Conservation (phyloP, 2,888 invertebrate species). For the Pogonocherus hispidulus region DNA sequence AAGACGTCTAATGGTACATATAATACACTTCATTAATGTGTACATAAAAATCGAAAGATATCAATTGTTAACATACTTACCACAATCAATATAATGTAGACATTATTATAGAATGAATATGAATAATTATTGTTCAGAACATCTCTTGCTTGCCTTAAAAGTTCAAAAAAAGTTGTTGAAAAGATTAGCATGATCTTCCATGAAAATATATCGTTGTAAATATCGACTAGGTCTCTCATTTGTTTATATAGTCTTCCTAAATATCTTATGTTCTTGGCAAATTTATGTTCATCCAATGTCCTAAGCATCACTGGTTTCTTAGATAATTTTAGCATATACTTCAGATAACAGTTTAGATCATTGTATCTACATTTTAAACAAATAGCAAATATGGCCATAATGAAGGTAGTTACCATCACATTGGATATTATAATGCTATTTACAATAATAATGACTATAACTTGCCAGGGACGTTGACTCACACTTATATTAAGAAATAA, state of each 20-base stretch:
- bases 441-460: not conserved
- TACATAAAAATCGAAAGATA: no score
- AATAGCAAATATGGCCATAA: not conserved
- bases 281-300: not conserved
- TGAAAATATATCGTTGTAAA: not conserved
- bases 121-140: not conserved
- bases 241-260: not conserved
- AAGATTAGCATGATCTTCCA: not conserved
- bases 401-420: not conserved
- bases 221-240: not conserved
- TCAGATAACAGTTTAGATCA: not conserved
- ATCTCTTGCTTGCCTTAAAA: not conserved
- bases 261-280: not conserved
- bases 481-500: not conserved
- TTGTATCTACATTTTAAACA: not conserved
- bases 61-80: no score
- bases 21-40: no score
- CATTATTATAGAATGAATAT: not conserved
- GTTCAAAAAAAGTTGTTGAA: not conserved
- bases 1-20: no score
- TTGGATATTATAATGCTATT: not conserved
- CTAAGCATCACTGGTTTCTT: not conserved
- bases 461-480: not conserved
- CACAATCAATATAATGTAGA: not conserved
- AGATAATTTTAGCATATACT: not conserved